Conservation (phyloP, 2,888 invertebrate species). For the Metopia argyrocephala region DNA sequence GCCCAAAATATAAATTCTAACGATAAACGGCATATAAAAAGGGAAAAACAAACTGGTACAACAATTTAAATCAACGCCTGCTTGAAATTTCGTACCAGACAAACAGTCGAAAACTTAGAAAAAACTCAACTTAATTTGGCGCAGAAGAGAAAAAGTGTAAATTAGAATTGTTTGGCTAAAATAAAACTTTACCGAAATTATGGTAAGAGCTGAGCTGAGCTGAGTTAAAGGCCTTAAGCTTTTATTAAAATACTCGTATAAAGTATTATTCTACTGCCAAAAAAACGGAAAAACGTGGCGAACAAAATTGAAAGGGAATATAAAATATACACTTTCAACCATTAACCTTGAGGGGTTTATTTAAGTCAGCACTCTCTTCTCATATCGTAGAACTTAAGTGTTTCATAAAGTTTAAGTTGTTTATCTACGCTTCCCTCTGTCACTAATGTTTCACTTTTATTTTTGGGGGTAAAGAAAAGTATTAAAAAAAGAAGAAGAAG, state of each 20-base stretch:
- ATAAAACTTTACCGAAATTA: slow-evolving; percentile 29
- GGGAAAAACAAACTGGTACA: not conserved
- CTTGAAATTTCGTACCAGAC: not conserved
- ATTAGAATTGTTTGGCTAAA: slow-evolving; percentile 38
- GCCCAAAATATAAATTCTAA: not conserved
- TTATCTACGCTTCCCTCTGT: slow-evolving; percentile 10
- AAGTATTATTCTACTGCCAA: not conserved
- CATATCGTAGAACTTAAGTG: slow-evolving; percentile 20
- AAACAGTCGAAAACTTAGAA: not conserved
- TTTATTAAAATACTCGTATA: slow-evolving; percentile 16
- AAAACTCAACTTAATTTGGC: not conserved
- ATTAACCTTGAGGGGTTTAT: slow-evolving; percentile 65
- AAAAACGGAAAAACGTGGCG: not conserved
- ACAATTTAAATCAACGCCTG: slow-evolving; percentile 10
- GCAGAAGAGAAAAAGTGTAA: slow-evolving; percentile 23
- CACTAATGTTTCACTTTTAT: too few species aligned
- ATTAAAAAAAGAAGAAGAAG: too few species aligned
- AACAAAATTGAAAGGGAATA: not conserved
- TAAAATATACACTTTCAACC: slow-evolving; percentile 51
- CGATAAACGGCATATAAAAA: not conserved
- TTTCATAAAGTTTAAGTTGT: slow-evolving; percentile 41
- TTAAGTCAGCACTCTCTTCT: slow-evolving; percentile 54
- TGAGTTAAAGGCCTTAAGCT: slow-evolving; percentile 26
- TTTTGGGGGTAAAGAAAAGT: too few species aligned
- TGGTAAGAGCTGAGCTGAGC: not conserved